A percentile compares a stretch with the other conserved stretches of the same genome.
phyloP scores from a whole-genome alignment of 1,140 invertebrate species.

The Mesaphorura yosii region DNA sequence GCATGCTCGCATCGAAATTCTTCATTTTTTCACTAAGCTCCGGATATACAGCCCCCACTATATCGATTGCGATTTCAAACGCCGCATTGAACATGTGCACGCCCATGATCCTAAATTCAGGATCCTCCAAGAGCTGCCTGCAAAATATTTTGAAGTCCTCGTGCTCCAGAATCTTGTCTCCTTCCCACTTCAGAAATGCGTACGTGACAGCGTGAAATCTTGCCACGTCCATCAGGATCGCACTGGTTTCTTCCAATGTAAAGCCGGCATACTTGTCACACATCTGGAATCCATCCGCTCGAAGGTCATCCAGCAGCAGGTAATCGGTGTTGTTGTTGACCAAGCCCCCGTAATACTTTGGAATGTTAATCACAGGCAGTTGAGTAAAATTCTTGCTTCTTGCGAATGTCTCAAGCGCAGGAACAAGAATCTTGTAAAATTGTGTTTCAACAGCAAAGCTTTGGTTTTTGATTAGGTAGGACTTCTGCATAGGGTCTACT shows the following conservation, averaged over 20 bases:
- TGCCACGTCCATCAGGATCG: constrained; percentile 17
- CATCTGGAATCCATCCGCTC: constrained; percentile 22
- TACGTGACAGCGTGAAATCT: constrained; percentile 22
- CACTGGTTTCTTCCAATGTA: constrained; percentile 5
- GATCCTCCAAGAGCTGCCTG: not conserved
- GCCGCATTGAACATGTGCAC: not conserved
- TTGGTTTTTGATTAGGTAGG: not conserved
- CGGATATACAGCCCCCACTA: constrained; percentile 11
- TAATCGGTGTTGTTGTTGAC: constrained; percentile 24
- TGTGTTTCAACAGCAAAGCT: constrained; percentile 6
- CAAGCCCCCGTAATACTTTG: constrained; percentile 15
- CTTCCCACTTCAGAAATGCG: constrained; percentile 2
- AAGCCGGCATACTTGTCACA: constrained; percentile 16
- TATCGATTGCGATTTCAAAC: not conserved
- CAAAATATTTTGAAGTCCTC: not conserved
- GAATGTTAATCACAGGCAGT: not conserved
- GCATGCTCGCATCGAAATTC: not conserved
- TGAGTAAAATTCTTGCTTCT: not conserved
- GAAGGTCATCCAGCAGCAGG: constrained; percentile 22
- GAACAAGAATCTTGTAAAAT: not conserved
- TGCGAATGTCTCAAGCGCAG: not conserved
- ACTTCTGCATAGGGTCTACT: not conserved
- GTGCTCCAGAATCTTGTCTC: constrained; percentile 1
- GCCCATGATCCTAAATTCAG: not conserved
- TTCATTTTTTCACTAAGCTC: constrained; percentile 2